phyloP scores from a whole-genome alignment of 2,797 vertebrate genomes.

The Labeo calbasu region DNA sequence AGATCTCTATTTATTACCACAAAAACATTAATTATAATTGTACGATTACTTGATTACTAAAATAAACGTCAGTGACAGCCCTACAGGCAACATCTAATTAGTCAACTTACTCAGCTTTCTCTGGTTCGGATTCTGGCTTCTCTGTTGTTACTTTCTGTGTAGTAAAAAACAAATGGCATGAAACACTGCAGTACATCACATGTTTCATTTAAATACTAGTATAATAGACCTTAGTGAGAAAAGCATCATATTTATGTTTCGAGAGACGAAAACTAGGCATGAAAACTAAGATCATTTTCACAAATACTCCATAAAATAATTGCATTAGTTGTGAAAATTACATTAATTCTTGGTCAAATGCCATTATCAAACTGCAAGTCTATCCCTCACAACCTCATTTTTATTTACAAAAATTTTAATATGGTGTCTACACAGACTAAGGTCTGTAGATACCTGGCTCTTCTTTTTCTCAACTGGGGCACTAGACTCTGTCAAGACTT shows the following conservation, averaged over 20 bases:
- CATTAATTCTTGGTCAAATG: background rate
- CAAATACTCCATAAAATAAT: background rate
- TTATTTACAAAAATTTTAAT: background rate
- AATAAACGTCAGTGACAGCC: no score
- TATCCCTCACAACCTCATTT: background rate
- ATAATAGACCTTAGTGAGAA: background rate
- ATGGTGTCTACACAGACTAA: background rate
- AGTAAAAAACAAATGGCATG: conserved; percentile 26
- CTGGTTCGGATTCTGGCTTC: conserved; percentile 81
- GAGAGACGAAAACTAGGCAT: background rate
- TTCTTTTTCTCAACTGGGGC: conserved; percentile 70
- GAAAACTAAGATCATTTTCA: background rate
- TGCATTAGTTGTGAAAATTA: background rate
- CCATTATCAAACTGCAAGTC: background rate
- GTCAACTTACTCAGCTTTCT: conserved; percentile 95
- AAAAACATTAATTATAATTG: no score
- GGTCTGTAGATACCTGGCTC: conserved; percentile 36
- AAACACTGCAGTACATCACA: background rate
- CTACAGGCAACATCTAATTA: background rate
- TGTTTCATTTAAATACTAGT: background rate
- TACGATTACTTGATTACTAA: no score
- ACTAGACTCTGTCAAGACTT: conserved; percentile 72
- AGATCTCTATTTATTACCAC: no score
- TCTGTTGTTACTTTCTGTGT: conserved; percentile 81
- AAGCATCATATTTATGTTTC: background rate